A percentile compares a stretch with the other conserved stretches of the same genome.
phyloP scores from a whole-genome alignment of 2,888 invertebrate species.

The Alsophila aescularia region DNA sequence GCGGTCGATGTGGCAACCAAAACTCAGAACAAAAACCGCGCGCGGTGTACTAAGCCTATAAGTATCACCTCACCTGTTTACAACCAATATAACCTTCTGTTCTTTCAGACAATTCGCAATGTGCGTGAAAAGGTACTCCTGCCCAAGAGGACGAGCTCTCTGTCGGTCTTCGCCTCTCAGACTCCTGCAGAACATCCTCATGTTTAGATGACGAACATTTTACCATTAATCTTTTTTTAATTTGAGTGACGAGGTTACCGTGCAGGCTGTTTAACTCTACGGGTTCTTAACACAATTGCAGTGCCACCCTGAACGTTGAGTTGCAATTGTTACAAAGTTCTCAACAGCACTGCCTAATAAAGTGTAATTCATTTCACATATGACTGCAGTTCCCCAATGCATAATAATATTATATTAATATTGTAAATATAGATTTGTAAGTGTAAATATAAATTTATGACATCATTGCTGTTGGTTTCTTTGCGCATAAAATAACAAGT shows the following conservation, averaged over 20 bases:
- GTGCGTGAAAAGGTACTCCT: conserved; percentile 90
- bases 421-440: conserved; percentile 3
- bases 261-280: too few species aligned
- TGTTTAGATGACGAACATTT: conserved; percentile 62
- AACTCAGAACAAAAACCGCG: too few species aligned
- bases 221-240: neutral
- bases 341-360: too few species aligned
- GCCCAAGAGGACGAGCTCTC: conserved; percentile 88
- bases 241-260: too few species aligned
- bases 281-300: too few species aligned
- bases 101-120: conserved; percentile 84
- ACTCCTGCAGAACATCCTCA: conserved; percentile 89
- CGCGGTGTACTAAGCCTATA: too few species aligned
- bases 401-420: neutral
- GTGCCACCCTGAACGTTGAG: too few species aligned
- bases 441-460: conserved; percentile 23
- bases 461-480: neutral
- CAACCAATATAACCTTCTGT: neutral
- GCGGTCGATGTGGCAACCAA: too few species aligned
- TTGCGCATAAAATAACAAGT: neutral
- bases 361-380: too few species aligned
- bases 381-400: too few species aligned
- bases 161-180: conserved; percentile 91
- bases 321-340: too few species aligned
- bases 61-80: too few species aligned